Conservation (phyloP, 2,888 invertebrate genomes). For the Entomobrya multifasciata region DNA sequence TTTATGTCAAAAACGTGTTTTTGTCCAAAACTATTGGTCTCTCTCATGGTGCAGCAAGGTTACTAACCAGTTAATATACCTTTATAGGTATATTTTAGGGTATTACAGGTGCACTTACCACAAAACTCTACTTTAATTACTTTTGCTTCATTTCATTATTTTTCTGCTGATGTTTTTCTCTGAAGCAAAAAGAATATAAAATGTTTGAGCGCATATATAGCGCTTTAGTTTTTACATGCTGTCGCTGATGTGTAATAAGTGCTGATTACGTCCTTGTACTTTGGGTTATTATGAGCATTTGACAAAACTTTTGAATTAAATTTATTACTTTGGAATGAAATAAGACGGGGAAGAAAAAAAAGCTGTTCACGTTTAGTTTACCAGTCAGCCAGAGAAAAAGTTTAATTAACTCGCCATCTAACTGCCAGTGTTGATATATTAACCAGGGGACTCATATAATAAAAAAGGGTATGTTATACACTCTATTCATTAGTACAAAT, state of each 20-base stretch:
- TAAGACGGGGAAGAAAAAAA: constrained; percentile 35
- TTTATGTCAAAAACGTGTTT: constrained; percentile 53
- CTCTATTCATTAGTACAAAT: background rate
- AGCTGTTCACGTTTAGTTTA: constrained; percentile 36
- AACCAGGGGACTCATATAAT: too few relatives aligned
- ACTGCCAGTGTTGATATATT: background rate
- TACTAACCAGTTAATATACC: background rate
- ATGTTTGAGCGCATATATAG: background rate
- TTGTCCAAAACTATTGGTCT: background rate
- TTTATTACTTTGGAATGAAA: constrained; percentile 50
- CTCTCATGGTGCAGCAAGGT: background rate
- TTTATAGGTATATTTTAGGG: background rate
- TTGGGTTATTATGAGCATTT: constrained; percentile 49
- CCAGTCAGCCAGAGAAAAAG: constrained; percentile 11
- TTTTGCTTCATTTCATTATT: constrained; percentile 14
- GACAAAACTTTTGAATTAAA: constrained; percentile 68
- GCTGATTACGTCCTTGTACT: constrained; percentile 44
- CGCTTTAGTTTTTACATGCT: background rate
- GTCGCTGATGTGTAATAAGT: background rate
- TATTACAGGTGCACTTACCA: constrained; percentile 10
- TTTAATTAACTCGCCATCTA: constrained; percentile 54
- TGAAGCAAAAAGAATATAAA: too few relatives aligned
- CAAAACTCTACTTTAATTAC: constrained; percentile 46
- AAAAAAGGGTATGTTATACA: background rate
- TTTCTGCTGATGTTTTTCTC: background rate